Base-by-base conservation (phyloP, 2,888 invertebrate genomes). In the Argyresthia albistria region DNA sequence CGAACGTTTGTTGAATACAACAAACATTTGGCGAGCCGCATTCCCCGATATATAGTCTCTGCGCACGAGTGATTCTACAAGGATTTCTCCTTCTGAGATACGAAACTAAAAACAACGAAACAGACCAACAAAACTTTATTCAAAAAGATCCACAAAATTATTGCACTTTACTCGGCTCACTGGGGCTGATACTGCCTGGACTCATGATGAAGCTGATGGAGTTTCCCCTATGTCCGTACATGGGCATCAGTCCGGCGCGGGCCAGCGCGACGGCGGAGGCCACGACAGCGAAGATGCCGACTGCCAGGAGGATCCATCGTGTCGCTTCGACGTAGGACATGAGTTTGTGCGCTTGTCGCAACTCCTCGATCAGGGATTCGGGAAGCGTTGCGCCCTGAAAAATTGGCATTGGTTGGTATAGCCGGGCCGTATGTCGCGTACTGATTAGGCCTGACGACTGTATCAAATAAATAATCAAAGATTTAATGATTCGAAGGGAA, bases 331-430 rank as follows among this genome's bases (percentile, higher is more conserved):
- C 75, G 61, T 83, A 76, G 9, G 66, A 60, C 0, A 89, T 62
- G 15, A 81, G 61, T 0, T 61, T 65, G 62, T 86, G 81, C 0
- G 80, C 76, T 2, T 66, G 61, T 0, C 57, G 66, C 11, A 89
- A 61, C 53, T 88, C 76, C 0, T 78, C 60, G 37, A 73, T 67
- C 0, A 88, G 61, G 0, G 71, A 64, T 2, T 59, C 59, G 8
- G 84, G 70, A 9, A 88, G 61, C 55, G 71, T 71, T 2, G 83
- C 86, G 1, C 87, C 81, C 88, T 88, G 72, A 2, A 69, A 62
- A 16, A 8, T 46, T 11, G n/a, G 15, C 11, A 50, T 43, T 7
- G 6, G 3, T 25, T 6, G 6, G 6, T 4, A 25, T 25, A 25
- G 3, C 25, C 25, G 25, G 25, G n/a, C n/a, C n/a, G n/a, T n/a